phyloP scores from a whole-genome alignment of 1,140 invertebrate genomes.

The Matsumurasca onukii region DNA sequence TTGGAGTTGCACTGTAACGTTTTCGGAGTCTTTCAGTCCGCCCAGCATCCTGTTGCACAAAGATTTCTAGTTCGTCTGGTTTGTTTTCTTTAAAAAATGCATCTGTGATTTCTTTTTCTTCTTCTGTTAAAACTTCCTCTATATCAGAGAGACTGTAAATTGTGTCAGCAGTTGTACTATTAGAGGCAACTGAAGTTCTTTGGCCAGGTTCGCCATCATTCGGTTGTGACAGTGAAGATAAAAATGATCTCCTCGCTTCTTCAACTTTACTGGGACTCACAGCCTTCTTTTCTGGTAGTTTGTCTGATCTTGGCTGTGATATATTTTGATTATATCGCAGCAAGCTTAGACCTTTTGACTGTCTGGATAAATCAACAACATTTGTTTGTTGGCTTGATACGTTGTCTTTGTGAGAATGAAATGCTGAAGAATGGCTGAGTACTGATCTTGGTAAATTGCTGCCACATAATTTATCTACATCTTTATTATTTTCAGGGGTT shows the following conservation, averaged over 20 bases:
- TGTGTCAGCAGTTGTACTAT: slow-evolving; percentile 44
- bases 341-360: slow-evolving; percentile 53
- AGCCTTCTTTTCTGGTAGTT: slow-evolving; percentile 21
- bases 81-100: slow-evolving; percentile 62
- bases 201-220: slow-evolving; percentile 43
- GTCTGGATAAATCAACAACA: slow-evolving; percentile 46
- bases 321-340: slow-evolving; percentile 50
- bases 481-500: not conserved
- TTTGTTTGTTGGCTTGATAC: slow-evolving; percentile 20
- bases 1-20: slow-evolving; percentile 55
- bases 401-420: slow-evolving; percentile 9
- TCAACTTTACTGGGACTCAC: slow-evolving; percentile 38
- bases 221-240: slow-evolving; percentile 58
- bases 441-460: slow-evolving; percentile 43
- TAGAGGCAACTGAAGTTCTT: slow-evolving; percentile 50
- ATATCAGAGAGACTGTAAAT: slow-evolving; percentile 68
- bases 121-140: slow-evolving; percentile 55
- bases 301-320: slow-evolving; percentile 33
- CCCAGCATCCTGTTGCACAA: slow-evolving; percentile 79
- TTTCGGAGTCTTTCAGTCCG: slow-evolving; percentile 78
- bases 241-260: slow-evolving; percentile 65
- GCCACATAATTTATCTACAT: not conserved
- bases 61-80: slow-evolving; percentile 75
- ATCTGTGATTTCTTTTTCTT: slow-evolving; percentile 56
- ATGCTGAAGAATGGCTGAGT: slow-evolving; percentile 32